phyloP scores from a whole-genome alignment of 2,797 vertebrate genomes.

The Chelidonichthys spinosus region DNA sequence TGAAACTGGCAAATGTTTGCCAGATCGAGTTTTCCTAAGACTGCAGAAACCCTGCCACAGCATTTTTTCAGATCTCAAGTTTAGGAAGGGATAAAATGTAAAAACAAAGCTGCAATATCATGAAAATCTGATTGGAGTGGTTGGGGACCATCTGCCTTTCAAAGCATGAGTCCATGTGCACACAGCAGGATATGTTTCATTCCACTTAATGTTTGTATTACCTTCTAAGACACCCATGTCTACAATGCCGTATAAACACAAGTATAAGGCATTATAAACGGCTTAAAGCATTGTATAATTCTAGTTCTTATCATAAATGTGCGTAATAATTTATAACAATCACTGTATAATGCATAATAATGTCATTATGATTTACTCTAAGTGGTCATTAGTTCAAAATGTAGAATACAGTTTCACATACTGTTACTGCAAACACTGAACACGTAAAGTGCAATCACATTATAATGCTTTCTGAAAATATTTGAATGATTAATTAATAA shows the following conservation, averaged over 20 bases:
- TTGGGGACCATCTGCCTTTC: not conserved
- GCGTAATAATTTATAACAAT: not conserved
- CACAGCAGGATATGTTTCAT: not conserved
- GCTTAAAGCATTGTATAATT: not conserved
- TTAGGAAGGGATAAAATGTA: not conserved
- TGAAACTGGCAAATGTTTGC: not conserved
- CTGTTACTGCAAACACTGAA: not conserved
- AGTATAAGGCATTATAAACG: not conserved
- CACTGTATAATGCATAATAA: no score
- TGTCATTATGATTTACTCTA: not conserved
- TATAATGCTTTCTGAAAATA: not conserved
- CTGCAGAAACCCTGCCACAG: not conserved
- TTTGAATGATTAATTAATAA: not conserved
- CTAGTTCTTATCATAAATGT: not conserved
- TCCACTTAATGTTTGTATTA: not conserved
- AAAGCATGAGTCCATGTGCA: not conserved
- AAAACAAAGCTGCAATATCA: not conserved
- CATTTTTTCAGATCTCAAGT: not conserved
- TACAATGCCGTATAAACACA: not conserved
- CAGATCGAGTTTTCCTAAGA: not conserved
- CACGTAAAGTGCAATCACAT: not conserved
- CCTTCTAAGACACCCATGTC: not conserved
- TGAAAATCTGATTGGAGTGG: not conserved
- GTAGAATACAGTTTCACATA: not conserved
- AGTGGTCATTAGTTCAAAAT: not conserved